Evolutionary conservation across 2,888 invertebrate species (phyloP).

Genomic region (Cephus pulcher): DNA sequence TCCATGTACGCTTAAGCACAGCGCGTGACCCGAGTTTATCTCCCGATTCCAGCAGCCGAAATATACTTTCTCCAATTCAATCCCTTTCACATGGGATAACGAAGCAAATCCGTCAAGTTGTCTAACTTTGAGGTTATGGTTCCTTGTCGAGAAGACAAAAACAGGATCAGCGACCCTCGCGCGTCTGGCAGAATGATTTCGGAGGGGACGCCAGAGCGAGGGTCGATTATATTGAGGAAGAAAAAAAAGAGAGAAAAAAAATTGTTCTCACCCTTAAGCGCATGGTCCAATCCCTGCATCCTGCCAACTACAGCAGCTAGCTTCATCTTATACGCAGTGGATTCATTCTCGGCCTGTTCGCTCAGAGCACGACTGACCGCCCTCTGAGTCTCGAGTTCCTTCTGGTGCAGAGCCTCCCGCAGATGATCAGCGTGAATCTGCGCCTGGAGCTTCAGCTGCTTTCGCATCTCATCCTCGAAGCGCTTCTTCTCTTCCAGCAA

Average conservation of each 20-base stretch:
- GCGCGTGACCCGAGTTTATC: no score
- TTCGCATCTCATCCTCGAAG: conserved; percentile 78
- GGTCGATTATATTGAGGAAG: not conserved
- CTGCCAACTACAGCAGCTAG: conserved; percentile 80
- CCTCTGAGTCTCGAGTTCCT: conserved; percentile 71
- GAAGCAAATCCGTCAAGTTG: conserved; percentile 16
- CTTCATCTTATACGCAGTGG: conserved; percentile 76
- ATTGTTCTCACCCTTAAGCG: conserved; percentile 74
- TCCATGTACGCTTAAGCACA: no score
- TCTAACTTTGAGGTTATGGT: not conserved
- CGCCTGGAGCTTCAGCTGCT: conserved; percentile 85
- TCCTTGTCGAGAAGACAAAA: no score
- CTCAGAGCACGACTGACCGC: conserved; percentile 70
- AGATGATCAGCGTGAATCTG: conserved; percentile 88
- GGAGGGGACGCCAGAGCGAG: no score
- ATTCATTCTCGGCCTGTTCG: conserved; percentile 77
- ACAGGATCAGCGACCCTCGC: no score
- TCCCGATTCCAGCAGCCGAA: no score
- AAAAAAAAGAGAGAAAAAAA: not conserved
- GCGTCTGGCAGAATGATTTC: no score
- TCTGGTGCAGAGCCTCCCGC: conserved; percentile 75
- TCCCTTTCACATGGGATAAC: conserved; percentile 13
- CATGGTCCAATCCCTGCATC: conserved; percentile 81
- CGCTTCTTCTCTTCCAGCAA: conserved; percentile 72
- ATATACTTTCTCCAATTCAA: conserved; percentile 12